Base-by-base conservation (phyloP, 1,140 invertebrate genomes). In the Monochamus saltuarius region DNA sequence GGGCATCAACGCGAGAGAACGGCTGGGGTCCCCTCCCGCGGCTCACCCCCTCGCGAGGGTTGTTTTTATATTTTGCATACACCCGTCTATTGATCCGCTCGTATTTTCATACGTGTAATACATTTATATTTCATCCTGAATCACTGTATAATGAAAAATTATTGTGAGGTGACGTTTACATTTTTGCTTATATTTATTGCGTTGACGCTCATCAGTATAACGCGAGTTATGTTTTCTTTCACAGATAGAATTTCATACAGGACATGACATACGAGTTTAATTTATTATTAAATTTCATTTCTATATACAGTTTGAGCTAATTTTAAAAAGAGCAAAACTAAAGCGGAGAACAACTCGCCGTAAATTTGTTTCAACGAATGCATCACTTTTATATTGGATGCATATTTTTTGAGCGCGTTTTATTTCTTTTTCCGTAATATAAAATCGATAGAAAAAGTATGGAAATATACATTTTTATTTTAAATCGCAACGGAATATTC, bases 11-110 rank as follows among this genome's bases (percentile, higher is more conserved):
- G 37, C 38, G 57, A 57, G 56, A 49, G 34, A 55, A 39, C 51
- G 51, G 42, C 58, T 45, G 45, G 60, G 58, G 43, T 17, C 60
- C 62, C 62, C 54, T 40, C 55, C 42, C 40, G n/a, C 37, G 42
- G 22, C 63, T 29, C 49, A 40, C 42, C 51, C 22, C 55, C 53
- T 17, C 47, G 37, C 13, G 61, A 67, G 65, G 65, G 65, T 67
- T 64, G 61, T 67, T 67, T 67, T 67, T 67, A 67, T 67, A 67
- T 67, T 67, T 64, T 67, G 62, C 65, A 63, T 67, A 64, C 45
- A 62, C 61, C 53, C 55, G 40, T 50, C 45, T 67, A 67, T 67
- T 64, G 65, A 67, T 67, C 65, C 61, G 60, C 29, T 66, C 22
- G 59, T 57, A 66, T 63, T 66, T 66, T 63, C 64, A 60, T 66